Base-by-base conservation (phyloP, 1,140 invertebrate genomes). In the Sesamia nonagrioides region DNA sequence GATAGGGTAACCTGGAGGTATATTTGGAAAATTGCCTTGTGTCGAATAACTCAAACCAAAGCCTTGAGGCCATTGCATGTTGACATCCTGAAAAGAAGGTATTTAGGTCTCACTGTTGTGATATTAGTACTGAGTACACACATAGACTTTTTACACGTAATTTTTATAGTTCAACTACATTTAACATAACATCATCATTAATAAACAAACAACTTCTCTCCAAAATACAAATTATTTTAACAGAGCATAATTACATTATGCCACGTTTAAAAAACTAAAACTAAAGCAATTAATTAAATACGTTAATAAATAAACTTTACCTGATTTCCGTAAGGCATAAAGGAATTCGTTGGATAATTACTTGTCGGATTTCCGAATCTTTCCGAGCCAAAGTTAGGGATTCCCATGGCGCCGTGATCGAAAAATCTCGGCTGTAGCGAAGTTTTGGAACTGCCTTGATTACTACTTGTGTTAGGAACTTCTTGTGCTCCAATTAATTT, bases 331-430 rank as follows among this genome's bases (percentile, higher is more conserved):
- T 42, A 27, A 74, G 71, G 71, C 35, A 74, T 42, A 60, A 60
- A 74, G 54, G 71, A 45, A 74, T 74, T 74, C 54, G 52, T 37
- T 18, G 71, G 71, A 74, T 74, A 74, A 74, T 74, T 74, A 60
- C 54, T 74, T 42, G 71, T 18, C 35, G 71, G 54, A 45, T 74
- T 58, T 58, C 71, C 71, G 71, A 58, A 45, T 74, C 71, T 74
- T 74, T 37, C 71, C 54, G 54, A 37, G 11, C 54, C 33, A 37
- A 74, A 74, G 71, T 74, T 74, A 33, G 71, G 71, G 54, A 42
- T 45, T 58, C 68, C 68, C 68, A 71, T 17, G 54, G 33, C 54
- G 54, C 37, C 37, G 54, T 1, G 71, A 56, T 74, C 54, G 54
- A 8, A 74, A 74, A 74, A 60, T 56, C 71, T 74, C 40, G 71